Evolutionary conservation across 2,113 vertebrate genomes (phyloP).

Genomic region (Clarias macrocephalus): DNA sequence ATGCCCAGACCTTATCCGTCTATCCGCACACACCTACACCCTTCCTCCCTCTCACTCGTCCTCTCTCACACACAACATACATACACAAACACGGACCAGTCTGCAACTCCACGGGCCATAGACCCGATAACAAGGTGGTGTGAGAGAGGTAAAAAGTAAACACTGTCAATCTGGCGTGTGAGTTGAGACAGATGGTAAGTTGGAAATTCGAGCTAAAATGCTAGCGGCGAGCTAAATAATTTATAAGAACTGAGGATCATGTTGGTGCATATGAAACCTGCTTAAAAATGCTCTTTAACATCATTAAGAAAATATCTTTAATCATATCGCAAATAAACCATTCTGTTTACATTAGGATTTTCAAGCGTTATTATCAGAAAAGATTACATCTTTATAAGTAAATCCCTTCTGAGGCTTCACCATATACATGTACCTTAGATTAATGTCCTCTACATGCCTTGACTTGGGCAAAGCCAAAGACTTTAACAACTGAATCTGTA

Average conservation of each 20-base stretch:
- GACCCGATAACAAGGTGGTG: slow-evolving; percentile 15
- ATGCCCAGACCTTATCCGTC: slow-evolving; percentile 20
- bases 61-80: not conserved
- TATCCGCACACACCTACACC: not conserved
- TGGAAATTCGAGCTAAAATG: slow-evolving; percentile 24
- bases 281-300: not conserved
- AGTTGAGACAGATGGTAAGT: slow-evolving; percentile 10
- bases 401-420: slow-evolving; percentile 1
- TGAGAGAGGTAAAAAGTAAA: slow-evolving; percentile 24
- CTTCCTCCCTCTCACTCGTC: not conserved
- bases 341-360: not conserved
- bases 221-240: slow-evolving; percentile 5
- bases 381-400: not conserved
- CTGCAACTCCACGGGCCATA: slow-evolving; percentile 34
- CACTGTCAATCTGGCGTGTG: slow-evolving; percentile 13
- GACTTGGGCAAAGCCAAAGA: not conserved
- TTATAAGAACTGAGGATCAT: not conserved
- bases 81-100: slow-evolving; percentile 16
- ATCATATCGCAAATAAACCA: not conserved
- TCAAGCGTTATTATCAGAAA: not conserved
- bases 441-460: not conserved
- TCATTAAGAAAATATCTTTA: too few species aligned
- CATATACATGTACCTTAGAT: not conserved
- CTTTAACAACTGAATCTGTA: not conserved
- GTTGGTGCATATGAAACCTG: not conserved